Percentiles rank a stretch among this genome's conserved stretches.
These are phyloP conservation scores for Xylocampa areola DNA, from an alignment of 2,888 invertebrate genomes.

Conservation along the genomic window DNA sequence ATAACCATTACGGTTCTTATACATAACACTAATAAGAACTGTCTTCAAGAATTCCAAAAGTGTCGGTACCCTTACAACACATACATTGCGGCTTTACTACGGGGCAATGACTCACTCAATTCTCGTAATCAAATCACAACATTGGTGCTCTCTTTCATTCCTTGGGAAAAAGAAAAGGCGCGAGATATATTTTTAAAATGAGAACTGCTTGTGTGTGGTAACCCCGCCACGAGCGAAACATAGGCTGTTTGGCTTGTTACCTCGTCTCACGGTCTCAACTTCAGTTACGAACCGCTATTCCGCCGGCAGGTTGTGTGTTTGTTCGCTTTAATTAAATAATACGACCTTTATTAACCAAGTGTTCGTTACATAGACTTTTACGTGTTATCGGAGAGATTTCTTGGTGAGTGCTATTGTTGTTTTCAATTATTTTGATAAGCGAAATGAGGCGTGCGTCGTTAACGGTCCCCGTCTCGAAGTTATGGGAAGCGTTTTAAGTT, in stretches of 20 bases:
- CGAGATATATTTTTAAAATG: slow-evolving; percentile 41
- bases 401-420: slow-evolving; percentile 45
- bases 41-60: slow-evolving; percentile 40
- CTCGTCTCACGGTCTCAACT: slow-evolving; percentile 26
- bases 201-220: slow-evolving; percentile 51
- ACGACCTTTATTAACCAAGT: slow-evolving; percentile 53
- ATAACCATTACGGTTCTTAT: slow-evolving; percentile 25
- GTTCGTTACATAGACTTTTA: slow-evolving; percentile 40
- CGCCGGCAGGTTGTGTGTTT: slow-evolving; percentile 33
- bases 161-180: slow-evolving; percentile 19
- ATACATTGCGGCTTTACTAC: slow-evolving; percentile 53
- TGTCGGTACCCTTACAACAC: slow-evolving; percentile 34
- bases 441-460: slow-evolving; percentile 17
- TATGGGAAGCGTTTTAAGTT: slow-evolving; percentile 41
- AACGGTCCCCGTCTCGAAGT: slow-evolving; percentile 39
- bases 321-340: slow-evolving; percentile 21
- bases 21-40: slow-evolving; percentile 27
- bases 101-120: slow-evolving; percentile 60
- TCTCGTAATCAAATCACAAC: slow-evolving; percentile 59
- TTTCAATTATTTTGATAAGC: slow-evolving; percentile 23
- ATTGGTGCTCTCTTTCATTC: slow-evolving; percentile 40
- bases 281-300: slow-evolving; percentile 58
- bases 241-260: slow-evolving; percentile 44
- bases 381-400: slow-evolving; percentile 29
- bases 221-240: slow-evolving; percentile 46